phyloP scores from a whole-genome alignment of 2,888 invertebrate species.

The Buathra laborator region DNA sequence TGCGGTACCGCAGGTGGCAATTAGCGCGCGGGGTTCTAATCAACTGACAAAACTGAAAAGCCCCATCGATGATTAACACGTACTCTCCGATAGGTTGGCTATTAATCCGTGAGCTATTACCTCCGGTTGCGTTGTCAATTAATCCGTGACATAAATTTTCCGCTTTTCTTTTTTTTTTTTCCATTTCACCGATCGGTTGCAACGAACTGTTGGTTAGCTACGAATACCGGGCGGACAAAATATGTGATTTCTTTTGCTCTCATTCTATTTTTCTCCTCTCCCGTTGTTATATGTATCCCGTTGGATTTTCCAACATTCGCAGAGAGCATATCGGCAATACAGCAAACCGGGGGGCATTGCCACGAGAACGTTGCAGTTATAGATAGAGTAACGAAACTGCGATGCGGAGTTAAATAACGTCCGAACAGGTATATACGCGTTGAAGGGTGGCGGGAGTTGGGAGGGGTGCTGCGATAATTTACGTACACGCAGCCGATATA shows the following conservation, averaged over 20 bases:
- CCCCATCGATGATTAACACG: constrained; percentile 42
- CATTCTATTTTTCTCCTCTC: background rate
- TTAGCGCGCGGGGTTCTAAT: constrained; percentile 37
- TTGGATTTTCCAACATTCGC: background rate
- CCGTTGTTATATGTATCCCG: constrained; percentile 5
- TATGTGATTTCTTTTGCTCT: constrained; percentile 19
- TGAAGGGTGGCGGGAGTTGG: background rate
- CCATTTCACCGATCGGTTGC: constrained; percentile 3
- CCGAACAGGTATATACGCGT: constrained; percentile 39
- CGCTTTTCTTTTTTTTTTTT: constrained; percentile 10
- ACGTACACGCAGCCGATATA: constrained; percentile 60
- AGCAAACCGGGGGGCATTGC: background rate
- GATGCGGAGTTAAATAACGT: constrained; percentile 52
- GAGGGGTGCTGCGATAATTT: constrained; percentile 53
- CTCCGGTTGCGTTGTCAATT: constrained; percentile 30
- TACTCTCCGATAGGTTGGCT: background rate
- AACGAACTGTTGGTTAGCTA: background rate
- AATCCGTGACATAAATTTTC: constrained; percentile 46
- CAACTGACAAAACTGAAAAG: constrained; percentile 54
- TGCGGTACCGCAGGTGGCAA: constrained; percentile 39
- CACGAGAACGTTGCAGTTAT: constrained; percentile 1
- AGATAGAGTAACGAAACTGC: constrained; percentile 24
- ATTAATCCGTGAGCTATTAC: constrained; percentile 9
- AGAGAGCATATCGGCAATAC: background rate
- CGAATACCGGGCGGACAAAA: constrained; percentile 28